phyloP scores from a whole-genome alignment of 2,797 vertebrate species.

The Gymnothorax reevesii region DNA sequence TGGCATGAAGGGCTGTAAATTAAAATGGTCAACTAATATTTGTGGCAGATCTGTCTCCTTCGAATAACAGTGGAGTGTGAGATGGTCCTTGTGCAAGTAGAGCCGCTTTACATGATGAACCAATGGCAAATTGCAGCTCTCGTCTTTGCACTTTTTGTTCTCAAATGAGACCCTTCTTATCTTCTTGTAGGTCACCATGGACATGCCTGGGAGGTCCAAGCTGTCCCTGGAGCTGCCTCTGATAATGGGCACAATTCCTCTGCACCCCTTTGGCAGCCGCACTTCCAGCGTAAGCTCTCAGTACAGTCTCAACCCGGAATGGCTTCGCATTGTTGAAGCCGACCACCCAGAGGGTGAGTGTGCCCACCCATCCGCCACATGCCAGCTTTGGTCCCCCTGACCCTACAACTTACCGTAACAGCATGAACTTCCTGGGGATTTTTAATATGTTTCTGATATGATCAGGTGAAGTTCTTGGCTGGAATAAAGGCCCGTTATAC shows the following conservation, averaged over 20 bases:
- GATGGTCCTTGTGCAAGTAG: no score
- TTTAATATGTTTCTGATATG: no score
- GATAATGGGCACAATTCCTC: conserved; percentile 91
- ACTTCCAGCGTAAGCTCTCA: conserved; percentile 92
- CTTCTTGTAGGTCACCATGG: conserved; percentile 83
- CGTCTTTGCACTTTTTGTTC: neutral
- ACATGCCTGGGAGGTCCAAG: conserved; percentile 91
- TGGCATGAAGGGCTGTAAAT: no score
- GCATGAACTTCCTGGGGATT: no score
- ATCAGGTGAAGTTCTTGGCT: no score
- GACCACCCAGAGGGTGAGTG: conserved; percentile 89
- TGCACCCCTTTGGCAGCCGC: conserved; percentile 88
- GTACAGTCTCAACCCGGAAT: conserved; percentile 85
- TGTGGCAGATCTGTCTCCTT: no score
- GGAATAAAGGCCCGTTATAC: no score
- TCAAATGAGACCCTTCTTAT: neutral
- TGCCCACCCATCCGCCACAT: neutral
- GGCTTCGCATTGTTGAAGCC: conserved; percentile 79
- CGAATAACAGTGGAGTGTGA: no score
- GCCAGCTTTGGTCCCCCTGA: neutral
- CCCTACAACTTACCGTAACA: neutral
- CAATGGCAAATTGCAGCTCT: no score
- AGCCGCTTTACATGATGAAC: no score
- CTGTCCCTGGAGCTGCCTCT: conserved; percentile 89
- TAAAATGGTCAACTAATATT: no score